These are phyloP conservation scores for Adoxophyes honmai DNA, from an alignment of 1,140 invertebrate species.

Conservation along the genomic window DNA sequence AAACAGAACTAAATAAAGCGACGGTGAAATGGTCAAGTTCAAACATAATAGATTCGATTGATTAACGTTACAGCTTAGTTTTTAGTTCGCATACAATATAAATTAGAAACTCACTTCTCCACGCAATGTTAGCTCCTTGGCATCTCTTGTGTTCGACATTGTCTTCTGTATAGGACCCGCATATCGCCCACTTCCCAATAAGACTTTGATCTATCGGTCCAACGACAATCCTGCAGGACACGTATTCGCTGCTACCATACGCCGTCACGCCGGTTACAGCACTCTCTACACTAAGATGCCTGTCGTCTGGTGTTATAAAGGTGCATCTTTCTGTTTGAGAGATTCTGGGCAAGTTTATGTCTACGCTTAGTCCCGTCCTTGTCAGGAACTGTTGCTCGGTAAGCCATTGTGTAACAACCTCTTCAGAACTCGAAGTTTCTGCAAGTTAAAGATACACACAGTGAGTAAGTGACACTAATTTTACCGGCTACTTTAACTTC, in stretches of 20 bases:
- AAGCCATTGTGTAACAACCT: conserved; percentile 2
- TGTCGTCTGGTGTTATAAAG: conserved; percentile 18
- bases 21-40: no score
- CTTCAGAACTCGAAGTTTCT: conserved; percentile 3
- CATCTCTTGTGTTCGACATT: background rate
- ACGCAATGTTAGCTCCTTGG: background rate
- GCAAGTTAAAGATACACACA: no score
- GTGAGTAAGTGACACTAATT: no score
- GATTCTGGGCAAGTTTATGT: conserved; percentile 20
- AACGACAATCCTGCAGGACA: conserved; percentile 28
- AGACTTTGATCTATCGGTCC: conserved; percentile 23
- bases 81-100: no score
- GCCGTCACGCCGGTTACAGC: conserved; percentile 16
- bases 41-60: no score
- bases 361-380: conserved; percentile 14
- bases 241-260: conserved; percentile 18
- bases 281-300: background rate
- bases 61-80: no score
- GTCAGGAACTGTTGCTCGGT: background rate
- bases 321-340: conserved; percentile 21
- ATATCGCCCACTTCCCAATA: conserved; percentile 26
- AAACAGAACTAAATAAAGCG: no score
- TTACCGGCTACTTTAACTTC: no score
- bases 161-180: conserved; percentile 13
- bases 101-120: conserved; percentile 11